Conservation (phyloP, 2,888 invertebrate genomes). For the Cephonodes hylas region DNA sequence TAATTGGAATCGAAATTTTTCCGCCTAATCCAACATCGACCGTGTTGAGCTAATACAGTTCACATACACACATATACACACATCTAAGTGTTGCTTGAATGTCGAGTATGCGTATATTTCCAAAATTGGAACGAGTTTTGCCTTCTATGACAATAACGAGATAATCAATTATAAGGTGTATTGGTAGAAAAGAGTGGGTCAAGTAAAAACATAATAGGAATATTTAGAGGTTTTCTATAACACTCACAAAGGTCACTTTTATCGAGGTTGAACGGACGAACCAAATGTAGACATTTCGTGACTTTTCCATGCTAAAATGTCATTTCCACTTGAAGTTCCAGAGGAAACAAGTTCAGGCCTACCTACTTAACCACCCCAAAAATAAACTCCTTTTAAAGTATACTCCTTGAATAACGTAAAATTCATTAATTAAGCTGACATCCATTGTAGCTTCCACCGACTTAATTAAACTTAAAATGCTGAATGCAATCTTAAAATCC, state of each 20-base stretch:
- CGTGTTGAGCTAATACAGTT: slow-evolving; percentile 40
- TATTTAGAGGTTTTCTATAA: not conserved
- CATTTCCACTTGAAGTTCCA: not conserved
- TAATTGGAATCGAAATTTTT: slow-evolving; percentile 75
- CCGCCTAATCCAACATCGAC: slow-evolving; percentile 46
- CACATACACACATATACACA: too few relatives aligned
- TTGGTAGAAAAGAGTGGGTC: too few relatives aligned
- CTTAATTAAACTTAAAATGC: slow-evolving; percentile 5
- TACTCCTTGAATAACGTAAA: not conserved
- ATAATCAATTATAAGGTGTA: too few relatives aligned
- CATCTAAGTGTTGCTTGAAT: not conserved
- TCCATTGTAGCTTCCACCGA: not conserved
- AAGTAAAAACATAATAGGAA: too few relatives aligned
- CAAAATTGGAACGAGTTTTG: too few relatives aligned
- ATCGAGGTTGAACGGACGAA: not conserved
- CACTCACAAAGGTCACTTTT: too few relatives aligned
- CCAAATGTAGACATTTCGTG: too few relatives aligned
- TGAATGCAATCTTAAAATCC: slow-evolving; percentile 15
- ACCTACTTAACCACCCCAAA: not conserved
- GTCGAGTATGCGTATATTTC: not conserved
- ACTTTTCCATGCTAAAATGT: not conserved
- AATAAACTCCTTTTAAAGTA: not conserved
- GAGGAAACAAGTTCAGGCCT: not conserved
- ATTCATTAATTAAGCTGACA: not conserved
- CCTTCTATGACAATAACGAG: too few relatives aligned